Evolutionary conservation across 2,113 vertebrate species (phyloP).

Genomic region (Numida meleagris): DNA sequence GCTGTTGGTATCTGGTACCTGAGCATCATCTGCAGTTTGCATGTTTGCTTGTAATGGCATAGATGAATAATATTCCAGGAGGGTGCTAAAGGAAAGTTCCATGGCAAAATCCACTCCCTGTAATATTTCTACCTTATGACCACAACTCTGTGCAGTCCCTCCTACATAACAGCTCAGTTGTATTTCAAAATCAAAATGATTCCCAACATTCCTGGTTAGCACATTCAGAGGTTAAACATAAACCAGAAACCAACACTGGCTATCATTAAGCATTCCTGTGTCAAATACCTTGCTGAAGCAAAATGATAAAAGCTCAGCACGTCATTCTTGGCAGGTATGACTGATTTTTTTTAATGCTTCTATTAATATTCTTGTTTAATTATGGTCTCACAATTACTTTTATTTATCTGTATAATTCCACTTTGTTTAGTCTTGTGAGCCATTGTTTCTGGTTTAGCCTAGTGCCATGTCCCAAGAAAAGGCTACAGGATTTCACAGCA

Average conservation of each 20-base stretch:
- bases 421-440: background rate
- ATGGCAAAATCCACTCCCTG: background rate
- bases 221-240: conserved; percentile 68
- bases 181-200: conserved; percentile 43
- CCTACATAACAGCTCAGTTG: conserved; percentile 27
- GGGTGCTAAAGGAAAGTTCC: background rate
- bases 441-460: background rate
- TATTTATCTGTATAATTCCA: background rate
- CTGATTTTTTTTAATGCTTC: background rate
- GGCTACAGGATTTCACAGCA: background rate
- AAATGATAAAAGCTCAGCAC: conserved; percentile 47
- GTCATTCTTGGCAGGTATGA: conserved; percentile 38
- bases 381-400: background rate
- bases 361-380: background rate
- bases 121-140: background rate
- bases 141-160: background rate
- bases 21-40: background rate
- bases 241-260: conserved; percentile 64
- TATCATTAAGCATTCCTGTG: conserved; percentile 55
- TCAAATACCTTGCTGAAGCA: conserved; percentile 46
- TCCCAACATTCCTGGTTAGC: conserved; percentile 47
- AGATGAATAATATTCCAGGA: background rate
- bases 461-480: background rate
- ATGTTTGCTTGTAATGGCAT: background rate
- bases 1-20: background rate